These are phyloP conservation scores for Polydrusus cervinus DNA, from an alignment of 2,888 invertebrate species.

Conservation along the genomic window DNA sequence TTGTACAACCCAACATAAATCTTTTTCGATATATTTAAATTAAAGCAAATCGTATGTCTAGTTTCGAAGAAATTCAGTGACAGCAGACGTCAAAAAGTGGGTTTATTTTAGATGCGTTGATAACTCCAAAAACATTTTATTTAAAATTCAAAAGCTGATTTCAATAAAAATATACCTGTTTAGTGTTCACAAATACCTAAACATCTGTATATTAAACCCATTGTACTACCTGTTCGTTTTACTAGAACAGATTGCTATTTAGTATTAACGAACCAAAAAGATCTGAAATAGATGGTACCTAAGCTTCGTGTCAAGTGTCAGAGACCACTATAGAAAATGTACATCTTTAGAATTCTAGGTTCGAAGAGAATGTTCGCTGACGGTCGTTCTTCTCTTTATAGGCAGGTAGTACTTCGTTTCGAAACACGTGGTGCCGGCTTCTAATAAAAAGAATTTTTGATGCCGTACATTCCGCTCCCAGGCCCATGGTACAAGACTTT, in stretches of 20 bases:
- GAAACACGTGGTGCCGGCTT: constrained; percentile 37
- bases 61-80: too few relatives aligned
- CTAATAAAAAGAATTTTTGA: constrained; percentile 33
- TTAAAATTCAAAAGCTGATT: background rate
- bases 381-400: constrained; percentile 17
- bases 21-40: too few relatives aligned
- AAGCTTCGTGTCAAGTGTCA: constrained; percentile 33
- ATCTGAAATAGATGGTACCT: constrained; percentile 10
- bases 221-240: background rate
- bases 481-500: constrained; percentile 33
- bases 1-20: too few relatives aligned
- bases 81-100: too few relatives aligned
- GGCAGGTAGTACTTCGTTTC: constrained; percentile 31
- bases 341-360: constrained; percentile 34
- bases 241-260: constrained; percentile 7
- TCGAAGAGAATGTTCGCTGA: constrained; percentile 23
- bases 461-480: constrained; percentile 40
- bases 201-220: background rate
- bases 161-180: background rate
- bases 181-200: constrained; percentile 5
- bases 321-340: constrained; percentile 17
- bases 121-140: too few relatives aligned
- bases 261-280: constrained; percentile 11
- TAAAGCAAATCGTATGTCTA: too few relatives aligned
- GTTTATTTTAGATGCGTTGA: too few relatives aligned